Conservation (phyloP, 2,797 vertebrate species). For the Luscinia luscinia region DNA sequence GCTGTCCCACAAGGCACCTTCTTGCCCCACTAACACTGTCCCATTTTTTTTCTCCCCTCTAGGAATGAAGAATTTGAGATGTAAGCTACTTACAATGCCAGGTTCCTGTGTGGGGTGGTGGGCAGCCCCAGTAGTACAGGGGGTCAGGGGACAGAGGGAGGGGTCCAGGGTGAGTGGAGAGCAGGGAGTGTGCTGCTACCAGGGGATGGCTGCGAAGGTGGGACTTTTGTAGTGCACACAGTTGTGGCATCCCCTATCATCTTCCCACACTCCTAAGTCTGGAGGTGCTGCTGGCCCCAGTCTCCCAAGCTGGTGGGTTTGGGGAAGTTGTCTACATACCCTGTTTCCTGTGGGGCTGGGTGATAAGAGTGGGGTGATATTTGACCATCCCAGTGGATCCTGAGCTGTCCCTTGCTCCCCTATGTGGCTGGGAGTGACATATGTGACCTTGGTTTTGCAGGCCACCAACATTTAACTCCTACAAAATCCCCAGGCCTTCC, state of each 20-base stretch:
- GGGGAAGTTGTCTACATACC: background rate
- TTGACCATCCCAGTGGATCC: background rate
- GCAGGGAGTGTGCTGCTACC: background rate
- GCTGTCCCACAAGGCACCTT: background rate
- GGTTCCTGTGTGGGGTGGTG: background rate
- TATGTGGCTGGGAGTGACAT: background rate
- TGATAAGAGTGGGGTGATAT: background rate
- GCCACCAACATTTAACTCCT: background rate
- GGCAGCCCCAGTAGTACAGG: background rate
- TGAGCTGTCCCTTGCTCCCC: background rate
- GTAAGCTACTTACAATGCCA: constrained; percentile 41
- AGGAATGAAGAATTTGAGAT: constrained; percentile 61
- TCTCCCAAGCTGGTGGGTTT: background rate
- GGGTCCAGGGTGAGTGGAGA: background rate
- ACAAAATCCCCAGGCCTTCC: constrained; percentile 20
- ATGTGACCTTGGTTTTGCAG: constrained; percentile 32
- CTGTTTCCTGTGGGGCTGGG: background rate
- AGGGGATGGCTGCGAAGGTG: background rate
- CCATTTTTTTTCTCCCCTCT: background rate
- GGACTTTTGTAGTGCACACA: background rate
- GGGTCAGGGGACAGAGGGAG: background rate
- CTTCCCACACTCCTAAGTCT: background rate
- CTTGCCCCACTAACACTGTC: background rate
- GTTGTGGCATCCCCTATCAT: background rate
- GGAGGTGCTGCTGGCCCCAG: background rate